Base-by-base conservation (phyloP, 2,113 vertebrate genomes). In the Phrynosoma blainvillii region DNA sequence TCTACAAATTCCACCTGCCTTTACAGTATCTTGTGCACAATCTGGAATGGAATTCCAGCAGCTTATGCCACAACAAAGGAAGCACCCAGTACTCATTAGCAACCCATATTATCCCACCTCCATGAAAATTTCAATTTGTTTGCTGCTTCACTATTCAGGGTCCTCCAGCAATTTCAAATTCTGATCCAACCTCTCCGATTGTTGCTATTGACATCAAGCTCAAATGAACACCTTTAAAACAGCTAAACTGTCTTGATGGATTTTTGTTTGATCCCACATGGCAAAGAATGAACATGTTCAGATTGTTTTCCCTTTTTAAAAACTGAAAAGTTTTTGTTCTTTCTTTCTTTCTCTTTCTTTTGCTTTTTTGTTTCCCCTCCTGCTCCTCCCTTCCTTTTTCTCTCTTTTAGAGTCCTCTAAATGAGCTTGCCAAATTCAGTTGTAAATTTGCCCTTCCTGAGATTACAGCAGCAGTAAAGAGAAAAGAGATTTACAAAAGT, bases 191-290 rank as follows among this genome's bases (percentile, higher is more conserved):
- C 78, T 84, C 84, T 62, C n/a, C n/a, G 16, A 79, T 81, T 88
- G 92, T 93, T 93, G 90, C 90, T 94, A 90, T 91, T 92, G 90
- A 85, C 84, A 27, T 87, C 36, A 14, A 40, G 2, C 88, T 91
- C 88, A 91, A 89, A 92, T 59, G 86, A 86, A 81, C 84, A 87
- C 79, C 86, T 87, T 75, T 32, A 92, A 70, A 85, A 81, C 89
- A 90, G 88, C 81, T 92, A 90, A 94, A 91, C 88, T 87, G 82
- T 88, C 90, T 91, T 93, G 84, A 9, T 56, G 54, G 7, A 56
- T 56, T 56, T 56, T 56, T 7, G 7, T 56, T 7, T 7, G 56
- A 92, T 90, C 91, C 87, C 86, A 81, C 71, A 76, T 74, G 74
- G 84, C 82, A 70, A 71, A 89, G 77, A 88, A 91, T 85, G 84